Conservation (phyloP, 2,797 vertebrate genomes). For the Gymnopithys bicolor region DNA sequence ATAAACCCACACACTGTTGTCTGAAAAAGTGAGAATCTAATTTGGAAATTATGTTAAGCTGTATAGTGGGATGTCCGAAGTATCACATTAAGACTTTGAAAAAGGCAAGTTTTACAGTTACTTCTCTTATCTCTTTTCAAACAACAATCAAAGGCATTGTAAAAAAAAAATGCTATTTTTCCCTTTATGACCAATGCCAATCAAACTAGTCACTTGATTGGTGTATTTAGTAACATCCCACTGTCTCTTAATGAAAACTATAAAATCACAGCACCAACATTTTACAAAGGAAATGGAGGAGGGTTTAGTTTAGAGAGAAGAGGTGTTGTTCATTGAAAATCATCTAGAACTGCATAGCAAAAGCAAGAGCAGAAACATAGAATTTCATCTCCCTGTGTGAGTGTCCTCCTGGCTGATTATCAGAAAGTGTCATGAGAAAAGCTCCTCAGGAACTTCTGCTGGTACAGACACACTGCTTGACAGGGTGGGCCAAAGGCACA, state of each 20-base stretch:
- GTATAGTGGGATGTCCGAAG: neutral
- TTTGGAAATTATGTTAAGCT: neutral
- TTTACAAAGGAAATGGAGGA: neutral
- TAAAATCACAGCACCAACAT: neutral
- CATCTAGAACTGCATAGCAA: neutral
- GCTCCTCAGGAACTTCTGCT: accelerated
- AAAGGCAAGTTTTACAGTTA: neutral
- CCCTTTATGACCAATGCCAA: neutral
- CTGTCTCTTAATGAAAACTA: neutral
- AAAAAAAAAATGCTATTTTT: neutral
- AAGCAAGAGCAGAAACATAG: neutral
- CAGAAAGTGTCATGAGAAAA: neutral
- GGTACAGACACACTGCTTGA: neutral
- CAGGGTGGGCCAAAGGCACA: accelerated
- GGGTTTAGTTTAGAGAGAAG: neutral
- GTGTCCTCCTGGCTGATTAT: neutral
- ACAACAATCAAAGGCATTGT: neutral
- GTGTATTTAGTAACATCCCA: neutral
- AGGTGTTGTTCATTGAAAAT: neutral
- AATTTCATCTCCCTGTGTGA: neutral
- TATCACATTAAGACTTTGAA: neutral
- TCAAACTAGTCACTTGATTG: neutral
- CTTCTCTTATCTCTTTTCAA: neutral
- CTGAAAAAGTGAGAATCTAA: neutral
- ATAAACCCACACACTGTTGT: neutral